Base-by-base conservation (phyloP, 2,888 invertebrate genomes). In the Emesis furor region DNA sequence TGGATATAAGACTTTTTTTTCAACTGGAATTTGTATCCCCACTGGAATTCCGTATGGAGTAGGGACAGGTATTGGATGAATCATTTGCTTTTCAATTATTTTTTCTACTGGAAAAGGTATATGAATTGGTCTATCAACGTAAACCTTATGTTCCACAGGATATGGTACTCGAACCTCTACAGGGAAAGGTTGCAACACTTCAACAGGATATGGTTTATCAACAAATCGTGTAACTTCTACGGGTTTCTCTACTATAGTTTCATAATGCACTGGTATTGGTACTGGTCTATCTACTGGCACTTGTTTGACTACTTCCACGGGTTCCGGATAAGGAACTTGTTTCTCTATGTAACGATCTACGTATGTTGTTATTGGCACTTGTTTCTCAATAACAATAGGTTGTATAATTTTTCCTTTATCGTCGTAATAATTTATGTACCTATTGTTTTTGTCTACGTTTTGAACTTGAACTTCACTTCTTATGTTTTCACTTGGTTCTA, bases 171-270 rank as follows among this genome's bases (percentile, higher is more conserved):
- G 93, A 4, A 96, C 96, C 76, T 97, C 97, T 14, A 97, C 97
- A 0, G 97, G 97, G 78, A 97, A 96, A 8, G 97, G 97, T 42
- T 93, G 91, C 5, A 93, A 91, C 2, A 96, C 96, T 67, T 97
- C 97, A 12, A 97, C 97, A 0, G 97, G 97, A 83, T 97, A 96
- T 0, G 97, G 97, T 81, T 98, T 97, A 84, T 98, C 97, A 0
- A 97, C 94, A 82, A 96, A 95, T 88, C 92, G 94, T 1, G 96
- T 96, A 0, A 97, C 94, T 92, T 97, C 96, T 0, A 96, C 93
- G 0, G 97, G 97, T 90, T 96, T 97, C 86, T 97, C 97, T 0
- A 97, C 94, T 4, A 97, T 92, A 83, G 96, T 97, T 81, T 97
- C 97, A 59, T 94, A 93, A n/a, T 94, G 94, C 0, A 97, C 95